These are phyloP conservation scores for Etheostoma spectabile DNA, from an alignment of 2,113 vertebrate species.

Conservation along the genomic window DNA sequence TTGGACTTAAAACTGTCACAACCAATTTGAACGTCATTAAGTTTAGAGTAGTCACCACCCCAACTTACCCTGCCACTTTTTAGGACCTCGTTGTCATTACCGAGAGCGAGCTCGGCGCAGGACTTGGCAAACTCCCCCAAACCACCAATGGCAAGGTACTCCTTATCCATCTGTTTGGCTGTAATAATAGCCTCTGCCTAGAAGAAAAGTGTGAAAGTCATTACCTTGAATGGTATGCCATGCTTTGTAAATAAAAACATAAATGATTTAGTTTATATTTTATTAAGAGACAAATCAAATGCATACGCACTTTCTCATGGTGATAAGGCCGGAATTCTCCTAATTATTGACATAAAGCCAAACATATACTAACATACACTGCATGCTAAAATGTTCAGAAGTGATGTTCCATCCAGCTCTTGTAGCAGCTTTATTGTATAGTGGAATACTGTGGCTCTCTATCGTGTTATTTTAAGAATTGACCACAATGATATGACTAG, in stretches of 20 bases:
- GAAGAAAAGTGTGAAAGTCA: not conserved
- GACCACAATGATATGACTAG: not conserved
- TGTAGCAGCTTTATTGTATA: too few species aligned
- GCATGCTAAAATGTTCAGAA: not conserved
- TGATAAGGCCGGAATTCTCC: not conserved
- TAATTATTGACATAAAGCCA: constrained; percentile 6
- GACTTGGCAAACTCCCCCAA: constrained; percentile 90
- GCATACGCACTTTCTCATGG: not conserved
- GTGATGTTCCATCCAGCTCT: not conserved
- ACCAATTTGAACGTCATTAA: not conserved
- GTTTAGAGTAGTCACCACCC: not conserved
- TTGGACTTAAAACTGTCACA: constrained; percentile 6
- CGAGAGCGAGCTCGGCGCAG: constrained; percentile 90
- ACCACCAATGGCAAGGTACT: constrained; percentile 91
- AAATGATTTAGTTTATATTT: not conserved
- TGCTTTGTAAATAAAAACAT: not conserved
- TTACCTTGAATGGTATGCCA: not conserved
- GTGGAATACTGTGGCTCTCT: not conserved
- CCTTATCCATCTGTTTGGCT: constrained; percentile 93
- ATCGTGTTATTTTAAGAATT: not conserved
- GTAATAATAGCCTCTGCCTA: constrained; percentile 92
- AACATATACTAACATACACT: not conserved
- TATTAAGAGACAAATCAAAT: not conserved
- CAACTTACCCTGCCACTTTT: constrained; percentile 91
- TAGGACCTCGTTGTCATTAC: constrained; percentile 88